Evolutionary conservation across 1,140 invertebrate species (phyloP).

Genomic region (Pseudomyrmex dendroicus): DNA sequence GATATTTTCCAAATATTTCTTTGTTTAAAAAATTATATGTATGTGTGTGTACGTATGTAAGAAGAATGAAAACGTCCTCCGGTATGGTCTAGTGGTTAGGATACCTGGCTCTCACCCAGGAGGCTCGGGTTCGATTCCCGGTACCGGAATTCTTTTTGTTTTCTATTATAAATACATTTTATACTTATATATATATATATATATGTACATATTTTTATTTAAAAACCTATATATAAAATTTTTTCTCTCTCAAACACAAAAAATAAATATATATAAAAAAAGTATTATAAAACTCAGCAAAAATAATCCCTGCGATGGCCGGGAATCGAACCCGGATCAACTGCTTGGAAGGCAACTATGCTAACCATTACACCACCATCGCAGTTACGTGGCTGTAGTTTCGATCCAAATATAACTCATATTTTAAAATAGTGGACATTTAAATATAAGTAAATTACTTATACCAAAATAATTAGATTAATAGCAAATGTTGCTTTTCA

Average conservation of each 20-base stretch:
- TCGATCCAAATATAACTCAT: too few relatives aligned
- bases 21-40: too few relatives aligned
- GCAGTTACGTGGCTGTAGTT: conserved; percentile 73
- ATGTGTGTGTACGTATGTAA: neutral
- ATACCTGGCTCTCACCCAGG: conserved; percentile 79
- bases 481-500: too few relatives aligned
- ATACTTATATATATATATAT: conserved; percentile 1
- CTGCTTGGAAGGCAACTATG: conserved; percentile 97
- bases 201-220: neutral
- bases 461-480: too few relatives aligned
- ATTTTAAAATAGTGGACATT: too few relatives aligned
- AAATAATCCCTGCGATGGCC: conserved; percentile 89
- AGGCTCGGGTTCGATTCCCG: conserved; percentile 80
- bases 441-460: too few relatives aligned
- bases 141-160: conserved; percentile 71
- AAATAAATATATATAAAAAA: neutral
- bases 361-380: conserved; percentile 94
- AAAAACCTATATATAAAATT: neutral
- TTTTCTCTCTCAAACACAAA: neutral
- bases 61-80: conserved; percentile 8
- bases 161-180: neutral
- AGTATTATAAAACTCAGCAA: neutral
- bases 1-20: too few relatives aligned
- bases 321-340: conserved; percentile 98
- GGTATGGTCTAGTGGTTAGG: conserved; percentile 78